A percentile compares a stretch with the other conserved stretches of the same genome.
These are phyloP conservation scores for Nephrotoma appendiculata DNA, from an alignment of 2,888 invertebrate species.

Conservation along the genomic window DNA sequence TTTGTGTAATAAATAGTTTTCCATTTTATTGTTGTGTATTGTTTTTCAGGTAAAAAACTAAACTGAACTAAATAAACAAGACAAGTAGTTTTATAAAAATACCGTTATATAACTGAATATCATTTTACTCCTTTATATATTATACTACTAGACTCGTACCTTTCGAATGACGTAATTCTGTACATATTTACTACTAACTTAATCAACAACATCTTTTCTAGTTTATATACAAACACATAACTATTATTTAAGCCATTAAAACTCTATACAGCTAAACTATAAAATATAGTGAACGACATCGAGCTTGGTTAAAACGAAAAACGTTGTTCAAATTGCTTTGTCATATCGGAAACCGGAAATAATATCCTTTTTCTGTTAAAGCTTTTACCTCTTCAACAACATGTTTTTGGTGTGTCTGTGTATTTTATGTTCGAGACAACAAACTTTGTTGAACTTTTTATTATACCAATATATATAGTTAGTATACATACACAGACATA, in stretches of 20 bases:
- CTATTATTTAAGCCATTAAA: neutral
- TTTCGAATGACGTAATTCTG: neutral
- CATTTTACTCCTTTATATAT: neutral
- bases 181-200: neutral
- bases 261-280: neutral
- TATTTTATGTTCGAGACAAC: neutral
- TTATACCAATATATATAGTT: neutral
- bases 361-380: neutral
- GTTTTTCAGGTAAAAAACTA: neutral
- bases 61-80: neutral
- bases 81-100: neutral
- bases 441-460: neutral
- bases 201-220: neutral
- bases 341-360: neutral
- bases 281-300: neutral
- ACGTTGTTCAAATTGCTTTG: neutral
- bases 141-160: no score
- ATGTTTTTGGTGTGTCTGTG: neutral
- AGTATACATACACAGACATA: neutral
- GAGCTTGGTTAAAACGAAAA: neutral
- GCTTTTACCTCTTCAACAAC: neutral
- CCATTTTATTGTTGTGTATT: neutral
- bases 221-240: neutral
- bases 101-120: neutral
- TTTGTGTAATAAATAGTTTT: neutral